Evolutionary conservation across 35 echinoderm and acorn worm species (phyloP), one percentile per base, ranked within the genome.

Genomic region (Ophioderma brevispina): DNA sequence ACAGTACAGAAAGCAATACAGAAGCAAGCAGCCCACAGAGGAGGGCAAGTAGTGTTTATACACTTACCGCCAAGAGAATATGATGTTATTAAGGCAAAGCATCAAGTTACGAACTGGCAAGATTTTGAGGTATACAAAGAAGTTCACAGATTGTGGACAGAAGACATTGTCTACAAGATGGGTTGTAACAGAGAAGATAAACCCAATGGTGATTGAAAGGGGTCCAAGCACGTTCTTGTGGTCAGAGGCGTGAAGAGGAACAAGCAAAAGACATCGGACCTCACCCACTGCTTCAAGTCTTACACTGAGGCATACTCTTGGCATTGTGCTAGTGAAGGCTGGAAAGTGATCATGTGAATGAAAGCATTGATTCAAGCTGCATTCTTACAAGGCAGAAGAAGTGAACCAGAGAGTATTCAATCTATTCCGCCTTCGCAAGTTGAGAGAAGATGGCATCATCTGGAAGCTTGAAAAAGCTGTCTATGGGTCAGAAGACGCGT

Each of bases 71-170:
- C 78, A 80, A 15, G 78, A 21, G 32, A 80, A 21, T 25, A 3
- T 39, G 78, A 80, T 34, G 78, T 80, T 36, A 35, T 34, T 8
- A 18, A 64, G 28, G 83, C 83, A 1, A 70, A 86, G 36, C 46
- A 59, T 3, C n/a, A 86, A 63, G 49, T 31, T 86, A 5, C 85
- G 38, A 87, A 89, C n/a, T 89, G 87, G 77, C 43, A 89, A 33
- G 87, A 89, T 6, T 89, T 80, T 55, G 15, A 78, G 33, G 87
- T 89, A 21, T 89, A 89, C 30, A 36, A 89, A 33, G 78, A 89
- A 43, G 77, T 89, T 63, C 31, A 34, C 0, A n/a, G 63, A 87
- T 87, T 10, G 38, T 2, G 64, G 63, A 18, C 85, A 87, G 39
- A 75, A 37, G 34, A 76, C 55, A 32, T 76, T 77, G 59, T 76